Percentiles rank a stretch among this genome's conserved stretches.
These are phyloP conservation scores for Eurosta solidaginis DNA, from an alignment of 1,140 invertebrate genomes.

Conservation along the genomic window DNA sequence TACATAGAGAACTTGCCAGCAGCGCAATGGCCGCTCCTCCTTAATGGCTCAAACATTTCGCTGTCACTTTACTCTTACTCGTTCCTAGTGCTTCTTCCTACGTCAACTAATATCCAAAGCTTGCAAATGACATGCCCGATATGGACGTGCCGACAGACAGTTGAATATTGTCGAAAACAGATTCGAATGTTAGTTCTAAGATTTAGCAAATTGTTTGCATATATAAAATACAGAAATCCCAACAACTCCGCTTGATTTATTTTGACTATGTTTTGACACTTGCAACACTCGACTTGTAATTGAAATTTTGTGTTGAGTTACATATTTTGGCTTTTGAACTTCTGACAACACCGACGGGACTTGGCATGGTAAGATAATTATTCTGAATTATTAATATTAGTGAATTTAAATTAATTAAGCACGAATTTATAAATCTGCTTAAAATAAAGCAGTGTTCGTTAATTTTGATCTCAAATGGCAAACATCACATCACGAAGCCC, in stretches of 20 bases:
- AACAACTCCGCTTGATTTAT: not conserved
- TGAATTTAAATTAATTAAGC: not conserved
- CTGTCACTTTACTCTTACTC: not conserved
- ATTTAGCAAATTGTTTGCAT: not conserved
- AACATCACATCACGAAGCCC: too few relatives aligned
- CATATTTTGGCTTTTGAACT: not conserved
- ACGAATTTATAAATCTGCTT: too few relatives aligned
- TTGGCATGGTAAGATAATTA: not conserved
- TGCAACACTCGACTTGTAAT: not conserved
- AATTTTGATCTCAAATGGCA: not conserved
- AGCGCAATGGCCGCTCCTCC: not conserved
- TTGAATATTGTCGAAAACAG: not conserved
- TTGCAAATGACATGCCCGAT: slow-evolving; percentile 15
- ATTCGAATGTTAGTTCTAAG: not conserved
- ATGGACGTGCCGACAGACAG: not conserved
- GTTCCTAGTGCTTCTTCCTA: not conserved
- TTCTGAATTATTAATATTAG: not conserved
- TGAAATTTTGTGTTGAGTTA: slow-evolving; percentile 4
- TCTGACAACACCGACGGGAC: not conserved
- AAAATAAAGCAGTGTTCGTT: not conserved
- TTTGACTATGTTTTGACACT: not conserved
- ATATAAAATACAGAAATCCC: not conserved
- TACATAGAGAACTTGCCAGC: not conserved
- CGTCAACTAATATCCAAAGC: not conserved
- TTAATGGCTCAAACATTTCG: not conserved